phyloP scores from a whole-genome alignment of 2,888 invertebrate species.

The Metellina segmentata region DNA sequence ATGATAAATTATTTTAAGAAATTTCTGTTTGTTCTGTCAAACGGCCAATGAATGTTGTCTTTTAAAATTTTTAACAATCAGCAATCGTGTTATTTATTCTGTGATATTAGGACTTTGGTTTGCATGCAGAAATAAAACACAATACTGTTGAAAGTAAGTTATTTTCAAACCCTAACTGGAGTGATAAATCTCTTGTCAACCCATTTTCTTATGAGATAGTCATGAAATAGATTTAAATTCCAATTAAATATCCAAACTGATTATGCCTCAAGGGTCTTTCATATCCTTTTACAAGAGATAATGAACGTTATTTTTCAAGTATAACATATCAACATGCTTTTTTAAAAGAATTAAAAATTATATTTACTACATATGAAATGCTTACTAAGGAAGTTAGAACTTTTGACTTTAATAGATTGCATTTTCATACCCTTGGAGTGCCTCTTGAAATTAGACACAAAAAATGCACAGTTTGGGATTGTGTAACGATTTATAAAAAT shows the following conservation, averaged over 20 bases:
- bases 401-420: slow-evolving; percentile 24
- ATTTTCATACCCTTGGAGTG: slow-evolving; percentile 39
- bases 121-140: neutral
- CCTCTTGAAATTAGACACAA: neutral
- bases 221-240: neutral
- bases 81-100: neutral
- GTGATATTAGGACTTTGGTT: neutral
- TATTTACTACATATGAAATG: neutral
- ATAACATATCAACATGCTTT: slow-evolving; percentile 37
- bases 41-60: neutral
- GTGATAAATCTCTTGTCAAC: neutral
- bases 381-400: slow-evolving; percentile 17
- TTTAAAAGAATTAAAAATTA: slow-evolving; percentile 15
- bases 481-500: neutral
- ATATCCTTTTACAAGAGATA: neutral
- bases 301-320: slow-evolving; percentile 23
- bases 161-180: neutral
- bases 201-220: neutral
- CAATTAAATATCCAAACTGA: neutral
- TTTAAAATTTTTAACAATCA: neutral
- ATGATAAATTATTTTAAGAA: neutral
- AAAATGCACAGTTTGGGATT: neutral
- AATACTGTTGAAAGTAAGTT: neutral
- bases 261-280: neutral
- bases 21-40: neutral